Evolutionary conservation across 2,113 vertebrate species (phyloP).

Genomic region (Cygnus buccinator): DNA sequence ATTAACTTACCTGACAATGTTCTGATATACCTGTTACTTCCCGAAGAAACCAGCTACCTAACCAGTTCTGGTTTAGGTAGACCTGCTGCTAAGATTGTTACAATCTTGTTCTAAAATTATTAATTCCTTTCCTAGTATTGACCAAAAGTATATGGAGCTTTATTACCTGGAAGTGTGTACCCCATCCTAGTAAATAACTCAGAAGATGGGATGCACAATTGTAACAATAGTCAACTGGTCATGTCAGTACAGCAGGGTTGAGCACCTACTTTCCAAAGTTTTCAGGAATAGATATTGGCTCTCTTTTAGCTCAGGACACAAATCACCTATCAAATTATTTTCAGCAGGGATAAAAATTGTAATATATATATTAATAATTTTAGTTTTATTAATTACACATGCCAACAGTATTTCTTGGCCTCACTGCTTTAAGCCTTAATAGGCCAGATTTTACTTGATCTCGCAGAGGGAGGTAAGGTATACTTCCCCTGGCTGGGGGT

Average conservation of each 20-base stretch:
- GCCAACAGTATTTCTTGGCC: neutral
- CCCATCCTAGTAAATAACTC: neutral
- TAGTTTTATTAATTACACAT: neutral
- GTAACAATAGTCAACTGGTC: neutral
- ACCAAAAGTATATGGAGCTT: neutral
- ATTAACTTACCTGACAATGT: neutral
- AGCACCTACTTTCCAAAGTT: neutral
- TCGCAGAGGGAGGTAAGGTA: neutral
- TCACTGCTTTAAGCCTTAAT: neutral
- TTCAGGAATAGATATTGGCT: neutral
- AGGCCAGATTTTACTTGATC: neutral
- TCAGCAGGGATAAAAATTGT: neutral
- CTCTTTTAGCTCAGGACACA: neutral
- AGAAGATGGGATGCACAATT: neutral
- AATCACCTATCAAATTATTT: neutral
- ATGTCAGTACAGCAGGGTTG: neutral
- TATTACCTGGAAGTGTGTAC: neutral
- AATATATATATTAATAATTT: too few species aligned
- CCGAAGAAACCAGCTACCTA: too few species aligned
- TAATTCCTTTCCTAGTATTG: neutral
- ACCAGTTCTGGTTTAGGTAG: neutral
- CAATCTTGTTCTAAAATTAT: neutral
- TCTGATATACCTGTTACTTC: neutral
- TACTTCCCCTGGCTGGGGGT: neutral
- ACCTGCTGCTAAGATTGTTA: neutral